These are phyloP conservation scores for Drosophila nigromelanica DNA, from an alignment of 1,140 invertebrate species.

Conservation along the genomic window DNA sequence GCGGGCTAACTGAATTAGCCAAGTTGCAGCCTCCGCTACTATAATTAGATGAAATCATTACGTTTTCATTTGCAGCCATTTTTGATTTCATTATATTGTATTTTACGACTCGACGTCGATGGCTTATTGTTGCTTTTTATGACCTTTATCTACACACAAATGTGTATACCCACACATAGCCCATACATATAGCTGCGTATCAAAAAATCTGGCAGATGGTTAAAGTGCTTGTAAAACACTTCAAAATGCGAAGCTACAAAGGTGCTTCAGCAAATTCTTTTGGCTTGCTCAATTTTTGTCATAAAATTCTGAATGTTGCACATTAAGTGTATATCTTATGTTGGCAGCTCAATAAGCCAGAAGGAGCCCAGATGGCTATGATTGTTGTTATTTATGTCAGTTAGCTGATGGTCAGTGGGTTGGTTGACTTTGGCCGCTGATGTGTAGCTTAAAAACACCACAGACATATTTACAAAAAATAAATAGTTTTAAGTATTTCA, in stretches of 20 bases:
- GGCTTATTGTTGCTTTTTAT: conserved; percentile 52
- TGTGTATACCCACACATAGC: not conserved
- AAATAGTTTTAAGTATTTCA: conserved; percentile 38
- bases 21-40: conserved; percentile 45
- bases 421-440: conserved; percentile 1
- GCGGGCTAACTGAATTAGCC: conserved; percentile 73
- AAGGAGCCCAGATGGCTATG: not conserved
- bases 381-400: conserved; percentile 32
- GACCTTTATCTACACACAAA: conserved; percentile 31
- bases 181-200: conserved; percentile 5
- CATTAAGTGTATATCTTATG: conserved; percentile 56
- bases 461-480: conserved; percentile 9
- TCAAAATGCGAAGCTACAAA: conserved; percentile 39
- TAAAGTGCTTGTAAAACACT: conserved; percentile 36
- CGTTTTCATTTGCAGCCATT: conserved; percentile 72
- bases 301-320: conserved; percentile 57
- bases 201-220: conserved; percentile 35
- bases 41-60: conserved; percentile 82
- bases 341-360: conserved; percentile 1
- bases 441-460: not conserved
- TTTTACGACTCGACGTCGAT: conserved; percentile 43
- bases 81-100: conserved; percentile 75
- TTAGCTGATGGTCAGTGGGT: conserved; percentile 32
- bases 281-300: conserved; percentile 8
- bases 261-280: conserved; percentile 17